Evolutionary conservation across 1,140 invertebrate species (phyloP).

Genomic region (Wasmannia auropunctata): DNA sequence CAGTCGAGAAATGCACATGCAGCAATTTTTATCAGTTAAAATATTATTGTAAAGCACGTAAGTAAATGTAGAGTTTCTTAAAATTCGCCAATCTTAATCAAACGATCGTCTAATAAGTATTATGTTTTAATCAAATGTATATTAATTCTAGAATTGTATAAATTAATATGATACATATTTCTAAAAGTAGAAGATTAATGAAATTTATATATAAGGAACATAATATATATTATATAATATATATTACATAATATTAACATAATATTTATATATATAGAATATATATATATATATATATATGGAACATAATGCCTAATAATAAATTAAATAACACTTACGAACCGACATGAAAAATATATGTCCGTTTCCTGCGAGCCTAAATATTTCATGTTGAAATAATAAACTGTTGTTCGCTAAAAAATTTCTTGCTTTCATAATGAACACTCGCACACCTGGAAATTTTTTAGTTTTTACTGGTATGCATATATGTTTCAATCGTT

Average conservation of each 20-base stretch:
- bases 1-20: neutral
- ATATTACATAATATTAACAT: too few species aligned
- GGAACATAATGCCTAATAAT: neutral
- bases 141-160: neutral
- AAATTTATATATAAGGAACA: too few species aligned
- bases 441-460: neutral
- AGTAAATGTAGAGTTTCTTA: neutral
- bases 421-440: neutral
- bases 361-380: neutral
- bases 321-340: neutral
- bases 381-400: conserved; percentile 10
- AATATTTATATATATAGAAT: too few species aligned
- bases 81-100: neutral
- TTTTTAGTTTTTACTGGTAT: conserved; percentile 15
- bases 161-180: neutral
- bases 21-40: neutral
- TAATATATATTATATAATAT: too few species aligned
- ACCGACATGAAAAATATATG: neutral
- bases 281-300: too few species aligned
- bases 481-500: conserved; percentile 22
- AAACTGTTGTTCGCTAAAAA: neutral
- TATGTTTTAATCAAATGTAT: too few species aligned
- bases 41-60: neutral
- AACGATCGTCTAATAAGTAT: neutral
- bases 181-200: neutral